These are phyloP conservation scores for Ctenicera cuprea DNA, from an alignment of 2,888 invertebrate genomes.

Conservation along the genomic window DNA sequence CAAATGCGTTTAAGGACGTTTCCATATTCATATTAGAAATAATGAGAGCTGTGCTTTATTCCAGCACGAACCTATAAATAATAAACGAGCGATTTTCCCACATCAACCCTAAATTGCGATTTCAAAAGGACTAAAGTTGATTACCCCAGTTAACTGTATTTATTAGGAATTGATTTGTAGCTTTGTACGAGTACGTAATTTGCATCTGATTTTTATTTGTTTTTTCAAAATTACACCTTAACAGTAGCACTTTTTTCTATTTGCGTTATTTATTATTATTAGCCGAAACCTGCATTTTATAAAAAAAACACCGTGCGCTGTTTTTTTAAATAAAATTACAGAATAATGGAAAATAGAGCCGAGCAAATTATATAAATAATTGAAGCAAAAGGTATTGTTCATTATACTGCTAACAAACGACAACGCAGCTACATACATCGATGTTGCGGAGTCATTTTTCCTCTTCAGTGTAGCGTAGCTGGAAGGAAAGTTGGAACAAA, in stretches of 20 bases:
- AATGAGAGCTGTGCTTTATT: constrained; percentile 20
- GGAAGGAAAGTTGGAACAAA: too few species aligned
- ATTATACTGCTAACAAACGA: too few species aligned
- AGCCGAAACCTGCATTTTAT: too few species aligned
- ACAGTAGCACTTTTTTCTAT: neutral
- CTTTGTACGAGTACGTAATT: neutral
- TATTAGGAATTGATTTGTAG: constrained; percentile 10
- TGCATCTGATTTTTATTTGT: constrained; percentile 24
- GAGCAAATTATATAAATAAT: too few species aligned
- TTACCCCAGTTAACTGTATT: neutral
- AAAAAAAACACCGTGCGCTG: too few species aligned
- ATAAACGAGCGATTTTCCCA: constrained; percentile 2
- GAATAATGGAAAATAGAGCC: too few species aligned
- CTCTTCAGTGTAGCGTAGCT: too few species aligned
- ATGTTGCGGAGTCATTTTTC: too few species aligned
- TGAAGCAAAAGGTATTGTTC: too few species aligned
- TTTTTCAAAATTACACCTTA: constrained; percentile 10
- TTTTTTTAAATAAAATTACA: too few species aligned
- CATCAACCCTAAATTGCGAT: neutral
- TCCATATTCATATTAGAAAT: constrained; percentile 14
- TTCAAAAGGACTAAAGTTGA: neutral
- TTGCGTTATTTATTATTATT: too few species aligned
- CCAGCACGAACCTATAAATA: constrained; percentile 18
- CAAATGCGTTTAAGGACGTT: constrained; percentile 2
- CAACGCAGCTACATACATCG: too few species aligned